Evolutionary conservation across 2,113 vertebrate species (phyloP), one percentile per base, ranked within the genome.

Genomic region (Ovis aries): DNA sequence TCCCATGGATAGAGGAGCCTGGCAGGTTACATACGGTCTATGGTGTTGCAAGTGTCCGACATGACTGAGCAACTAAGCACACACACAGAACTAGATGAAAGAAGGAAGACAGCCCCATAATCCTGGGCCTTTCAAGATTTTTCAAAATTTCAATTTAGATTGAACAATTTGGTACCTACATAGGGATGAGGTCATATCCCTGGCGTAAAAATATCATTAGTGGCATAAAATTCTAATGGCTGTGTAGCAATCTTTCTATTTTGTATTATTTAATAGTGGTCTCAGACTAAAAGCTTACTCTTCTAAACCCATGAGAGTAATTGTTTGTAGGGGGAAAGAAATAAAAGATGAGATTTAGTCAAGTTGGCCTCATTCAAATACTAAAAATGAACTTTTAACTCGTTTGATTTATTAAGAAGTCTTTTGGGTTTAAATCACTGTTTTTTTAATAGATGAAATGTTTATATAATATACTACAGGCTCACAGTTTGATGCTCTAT

Each of bases 1-100:
- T 40, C 7, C n/a, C n/a, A 13, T 12, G 67, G 19, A 71, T 40
- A 40, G n/a, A 71, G 67, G 19, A 71, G 2, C 67, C 67, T 23
- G n/a, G 19, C 9, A 36, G 10, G 67, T 40, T 23, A 23, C 67
- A 23, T 3, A 40, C n/a, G 12, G 67, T 23, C 5, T 23, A 23
- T 71, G 67, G 19, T 0, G 0, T 71, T 11, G 10, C n/a, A 40
- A 71, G 67, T 12, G 19, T 40, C 0, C 0, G 67, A 40, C n/a
- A 40, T 40, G 67, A 40, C 10, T 40, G n/a, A 40, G 67, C 10
- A 71, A 23, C 67, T 71, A 23, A 40, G n/a, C 10, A 40, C 19
- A 23, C n/a, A 36, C 19, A 40, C 67, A 36, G 4, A 87, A 10
- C 33, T 87, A 78, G 25, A 7, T 81, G 82, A 71, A 53, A 67